Evolutionary conservation across 2,797 vertebrate genomes (phyloP).

Genomic region (Heliangelus exortis): DNA sequence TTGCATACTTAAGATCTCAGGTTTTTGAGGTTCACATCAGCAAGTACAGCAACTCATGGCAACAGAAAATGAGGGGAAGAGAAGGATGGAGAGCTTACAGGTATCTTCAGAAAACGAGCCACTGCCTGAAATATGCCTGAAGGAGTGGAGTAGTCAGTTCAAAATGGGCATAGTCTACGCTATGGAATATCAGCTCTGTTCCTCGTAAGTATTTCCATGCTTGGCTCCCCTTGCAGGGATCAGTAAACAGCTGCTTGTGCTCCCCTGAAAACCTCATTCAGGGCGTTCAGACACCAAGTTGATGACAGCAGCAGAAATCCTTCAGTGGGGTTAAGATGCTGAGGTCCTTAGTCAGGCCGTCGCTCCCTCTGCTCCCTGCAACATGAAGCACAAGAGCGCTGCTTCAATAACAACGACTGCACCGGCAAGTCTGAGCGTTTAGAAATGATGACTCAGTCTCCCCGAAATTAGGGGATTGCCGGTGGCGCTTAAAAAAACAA

Average conservation of each 20-base stretch:
- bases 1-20: neutral
- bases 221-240: neutral
- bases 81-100: neutral
- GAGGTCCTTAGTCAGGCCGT: neutral
- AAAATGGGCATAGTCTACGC: fast-evolving
- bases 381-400: neutral
- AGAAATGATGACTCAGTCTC: neutral
- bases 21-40: neutral
- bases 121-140: neutral
- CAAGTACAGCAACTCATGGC: neutral
- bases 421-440: neutral
- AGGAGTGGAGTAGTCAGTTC: neutral
- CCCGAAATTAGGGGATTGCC: constrained; percentile 19
- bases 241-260: neutral
- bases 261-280: neutral
- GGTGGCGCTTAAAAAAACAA: neutral
- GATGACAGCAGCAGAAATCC: neutral
- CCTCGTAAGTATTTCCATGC: neutral
- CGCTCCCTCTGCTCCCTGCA: neutral
- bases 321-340: fast-evolving
- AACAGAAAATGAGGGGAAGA: neutral
- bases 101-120: neutral
- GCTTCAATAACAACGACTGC: neutral
- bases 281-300: fast-evolving
- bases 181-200: neutral